phyloP scores from a whole-genome alignment of 2,113 vertebrate species.

The Eudyptes chrysolophus region DNA sequence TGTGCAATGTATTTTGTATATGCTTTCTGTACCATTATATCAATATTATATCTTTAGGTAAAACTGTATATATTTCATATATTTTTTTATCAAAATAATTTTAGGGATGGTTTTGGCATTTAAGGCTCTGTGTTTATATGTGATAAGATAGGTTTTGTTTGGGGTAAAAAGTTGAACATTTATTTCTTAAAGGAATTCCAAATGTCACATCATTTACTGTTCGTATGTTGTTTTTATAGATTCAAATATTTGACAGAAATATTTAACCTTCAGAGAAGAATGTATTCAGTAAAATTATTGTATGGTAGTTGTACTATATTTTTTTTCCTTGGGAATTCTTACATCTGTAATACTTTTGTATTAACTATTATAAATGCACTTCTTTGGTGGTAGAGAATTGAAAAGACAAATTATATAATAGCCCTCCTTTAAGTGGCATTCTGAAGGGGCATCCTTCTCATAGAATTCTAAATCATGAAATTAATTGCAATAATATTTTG shows the following conservation, averaged over 20 bases:
- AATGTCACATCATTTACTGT: neutral
- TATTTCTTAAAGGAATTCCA: constrained; percentile 6
- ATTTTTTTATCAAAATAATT: neutral
- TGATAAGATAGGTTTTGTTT: neutral
- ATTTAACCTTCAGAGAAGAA: neutral
- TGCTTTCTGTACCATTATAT: neutral
- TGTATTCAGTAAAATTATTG: neutral
- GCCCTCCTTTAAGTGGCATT: neutral
- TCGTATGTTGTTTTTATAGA: neutral
- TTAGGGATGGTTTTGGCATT: neutral
- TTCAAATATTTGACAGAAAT: neutral
- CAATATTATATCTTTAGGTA: neutral
- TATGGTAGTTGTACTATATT: neutral
- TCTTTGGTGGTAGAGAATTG: neutral
- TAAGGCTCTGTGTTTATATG: neutral
- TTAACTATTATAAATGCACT: neutral
- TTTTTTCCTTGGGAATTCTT: neutral
- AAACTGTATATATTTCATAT: neutral
- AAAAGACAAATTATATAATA: neutral
- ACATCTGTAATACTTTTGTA: neutral
- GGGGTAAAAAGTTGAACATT: neutral
- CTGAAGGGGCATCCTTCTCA: neutral
- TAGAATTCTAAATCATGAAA: neutral
- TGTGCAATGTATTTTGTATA: neutral
- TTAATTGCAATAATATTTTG: neutral